These are phyloP conservation scores for Zaprionus inermis DNA, from an alignment of 1,140 invertebrate species.

Conservation along the genomic window DNA sequence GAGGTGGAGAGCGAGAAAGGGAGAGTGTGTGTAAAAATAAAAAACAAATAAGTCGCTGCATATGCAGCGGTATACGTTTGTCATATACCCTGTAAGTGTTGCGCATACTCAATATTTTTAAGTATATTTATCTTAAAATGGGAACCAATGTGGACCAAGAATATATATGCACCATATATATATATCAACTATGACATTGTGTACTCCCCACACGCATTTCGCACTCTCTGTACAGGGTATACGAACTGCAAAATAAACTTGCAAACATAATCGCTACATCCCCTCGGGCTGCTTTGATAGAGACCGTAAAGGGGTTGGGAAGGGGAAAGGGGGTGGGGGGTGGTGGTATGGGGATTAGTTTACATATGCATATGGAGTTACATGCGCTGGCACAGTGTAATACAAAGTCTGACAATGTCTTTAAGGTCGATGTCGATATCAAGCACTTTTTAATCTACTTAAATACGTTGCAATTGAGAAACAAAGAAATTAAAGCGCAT, in stretches of 20 bases:
- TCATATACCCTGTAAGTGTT: background rate
- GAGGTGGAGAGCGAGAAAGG: background rate
- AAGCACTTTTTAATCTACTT: constrained; percentile 14
- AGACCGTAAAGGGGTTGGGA: background rate
- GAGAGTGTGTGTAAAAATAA: background rate
- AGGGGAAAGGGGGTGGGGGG: background rate
- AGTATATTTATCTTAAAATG: background rate
- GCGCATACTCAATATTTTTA: background rate
- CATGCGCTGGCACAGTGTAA: constrained; percentile 5
- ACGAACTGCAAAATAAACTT: constrained; percentile 33
- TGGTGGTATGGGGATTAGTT: background rate
- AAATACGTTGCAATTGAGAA: no score
- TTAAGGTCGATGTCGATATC: constrained; percentile 16
- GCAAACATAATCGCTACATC: constrained; percentile 34
- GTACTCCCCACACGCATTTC: background rate
- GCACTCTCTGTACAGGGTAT: background rate
- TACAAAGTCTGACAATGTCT: constrained; percentile 6
- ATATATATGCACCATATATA: background rate
- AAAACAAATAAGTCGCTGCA: background rate
- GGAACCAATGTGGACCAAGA: background rate
- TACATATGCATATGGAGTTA: constrained; percentile 33
- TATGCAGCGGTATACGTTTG: background rate
- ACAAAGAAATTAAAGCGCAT: no score
- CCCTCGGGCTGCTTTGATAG: background rate
- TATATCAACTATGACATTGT: background rate